These are phyloP conservation scores for Nomada goodeniana DNA, from an alignment of 2,888 invertebrate species.

Conservation along the genomic window DNA sequence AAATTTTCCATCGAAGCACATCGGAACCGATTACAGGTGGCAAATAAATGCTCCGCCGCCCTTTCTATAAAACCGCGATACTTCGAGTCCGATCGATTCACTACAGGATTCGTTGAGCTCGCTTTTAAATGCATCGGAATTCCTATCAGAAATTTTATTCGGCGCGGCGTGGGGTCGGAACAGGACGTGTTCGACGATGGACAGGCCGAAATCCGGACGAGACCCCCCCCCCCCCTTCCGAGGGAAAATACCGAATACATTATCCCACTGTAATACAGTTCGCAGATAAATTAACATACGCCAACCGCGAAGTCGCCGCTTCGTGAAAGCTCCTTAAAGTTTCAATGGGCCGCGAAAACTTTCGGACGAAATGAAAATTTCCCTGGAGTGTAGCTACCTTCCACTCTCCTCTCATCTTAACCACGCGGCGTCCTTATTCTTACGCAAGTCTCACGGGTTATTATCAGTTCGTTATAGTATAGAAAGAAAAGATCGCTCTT, in stretches of 20 bases:
- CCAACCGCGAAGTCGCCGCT: constrained; percentile 61
- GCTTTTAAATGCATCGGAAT: no score
- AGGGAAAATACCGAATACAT: constrained; percentile 70
- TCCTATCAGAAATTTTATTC: no score
- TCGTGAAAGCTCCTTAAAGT: constrained; percentile 69
- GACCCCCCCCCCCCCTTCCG: constrained; percentile 27
- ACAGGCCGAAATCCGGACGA: constrained; percentile 47
- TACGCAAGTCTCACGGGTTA: constrained; percentile 38
- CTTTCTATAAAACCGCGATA: no score
- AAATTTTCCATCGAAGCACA: no score
- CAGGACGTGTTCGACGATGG: constrained; percentile 14
- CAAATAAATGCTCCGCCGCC: no score
- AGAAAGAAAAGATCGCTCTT: constrained; percentile 28
- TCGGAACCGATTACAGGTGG: no score
- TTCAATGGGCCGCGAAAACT: constrained; percentile 73
- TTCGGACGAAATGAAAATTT: constrained; percentile 71
- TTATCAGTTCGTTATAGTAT: constrained; percentile 50
- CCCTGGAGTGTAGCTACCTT: constrained; percentile 39
- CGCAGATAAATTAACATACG: constrained; percentile 74
- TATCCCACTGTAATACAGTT: constrained; percentile 69
- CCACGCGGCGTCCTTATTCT: constrained; percentile 30
- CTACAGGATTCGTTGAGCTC: no score
- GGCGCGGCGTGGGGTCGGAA: no score
- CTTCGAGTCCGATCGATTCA: no score
- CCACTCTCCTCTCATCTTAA: background rate